Evolutionary conservation across 2,797 vertebrate species (phyloP).

Genomic region (Triplophysa yarkandensis): DNA sequence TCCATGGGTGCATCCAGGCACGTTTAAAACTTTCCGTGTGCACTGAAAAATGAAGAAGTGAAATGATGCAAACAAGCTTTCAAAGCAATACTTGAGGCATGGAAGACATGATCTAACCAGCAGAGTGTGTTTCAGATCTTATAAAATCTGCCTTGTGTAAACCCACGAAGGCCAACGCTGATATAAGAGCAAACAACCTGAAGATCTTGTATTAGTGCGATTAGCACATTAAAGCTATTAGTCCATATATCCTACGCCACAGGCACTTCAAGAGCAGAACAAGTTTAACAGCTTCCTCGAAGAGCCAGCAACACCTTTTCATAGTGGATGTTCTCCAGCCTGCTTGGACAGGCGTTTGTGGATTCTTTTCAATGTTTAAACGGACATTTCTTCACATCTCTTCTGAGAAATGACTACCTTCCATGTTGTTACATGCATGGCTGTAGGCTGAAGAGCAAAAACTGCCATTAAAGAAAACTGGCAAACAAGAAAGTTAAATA

Average conservation of each 20-base stretch:
- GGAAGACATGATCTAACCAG: neutral
- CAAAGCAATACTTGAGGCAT: neutral
- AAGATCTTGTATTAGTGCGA: neutral
- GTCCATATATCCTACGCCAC: neutral
- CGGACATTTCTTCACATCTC: neutral
- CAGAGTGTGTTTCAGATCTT: neutral
- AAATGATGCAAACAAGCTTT: neutral
- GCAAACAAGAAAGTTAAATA: neutral
- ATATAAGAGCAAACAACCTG: neutral
- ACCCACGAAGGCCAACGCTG: neutral
- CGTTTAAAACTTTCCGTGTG: neutral
- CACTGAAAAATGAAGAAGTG: neutral
- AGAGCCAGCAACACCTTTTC: neutral
- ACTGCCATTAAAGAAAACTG: neutral
- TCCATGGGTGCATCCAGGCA: slow-evolving; percentile 13
- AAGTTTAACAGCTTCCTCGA: neutral
- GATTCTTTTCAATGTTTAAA: slow-evolving; percentile 14
- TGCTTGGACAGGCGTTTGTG: neutral
- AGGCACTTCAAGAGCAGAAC: neutral
- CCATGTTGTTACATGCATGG: neutral
- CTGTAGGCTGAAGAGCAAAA: neutral
- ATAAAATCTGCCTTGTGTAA: slow-evolving; percentile 13
- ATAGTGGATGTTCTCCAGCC: neutral
- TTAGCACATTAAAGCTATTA: neutral
- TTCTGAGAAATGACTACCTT: neutral